Evolutionary conservation across 1,140 invertebrate species (phyloP).

Genomic region (Caenorhabditis brenneri): DNA sequence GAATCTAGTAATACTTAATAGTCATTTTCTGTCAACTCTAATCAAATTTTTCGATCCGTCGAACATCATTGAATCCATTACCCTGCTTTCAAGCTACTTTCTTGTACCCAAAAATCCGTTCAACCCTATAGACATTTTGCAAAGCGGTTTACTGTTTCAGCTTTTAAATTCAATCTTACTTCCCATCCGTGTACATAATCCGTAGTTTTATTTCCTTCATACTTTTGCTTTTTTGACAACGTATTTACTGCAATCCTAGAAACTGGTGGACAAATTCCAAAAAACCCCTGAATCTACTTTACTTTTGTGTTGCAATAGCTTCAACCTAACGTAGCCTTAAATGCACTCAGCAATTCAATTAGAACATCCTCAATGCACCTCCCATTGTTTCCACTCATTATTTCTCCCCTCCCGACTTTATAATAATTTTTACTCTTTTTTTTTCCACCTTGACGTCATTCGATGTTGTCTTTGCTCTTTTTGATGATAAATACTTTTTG

Average conservation of each 20-base stretch:
- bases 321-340: constrained; percentile 34
- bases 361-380: not conserved
- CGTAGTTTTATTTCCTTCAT: not conserved
- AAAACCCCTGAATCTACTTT: constrained; percentile 22
- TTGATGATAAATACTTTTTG: constrained; percentile 8
- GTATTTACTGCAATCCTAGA: constrained; percentile 29
- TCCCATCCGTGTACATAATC: constrained; percentile 13
- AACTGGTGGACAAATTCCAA: constrained; percentile 12
- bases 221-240: not conserved
- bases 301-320: constrained; percentile 35
- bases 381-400: not conserved
- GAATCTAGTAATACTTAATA: constrained; percentile 3
- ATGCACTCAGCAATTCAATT: constrained; percentile 15
- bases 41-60: not conserved
- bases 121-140: not conserved
- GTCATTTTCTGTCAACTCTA: not conserved
- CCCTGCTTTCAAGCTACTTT: too few species aligned
- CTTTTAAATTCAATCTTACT: not conserved
- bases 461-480: not conserved
- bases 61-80: not conserved
- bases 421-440: not conserved
- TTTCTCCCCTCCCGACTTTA: not conserved
- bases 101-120: not conserved
- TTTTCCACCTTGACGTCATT: constrained; percentile 27
- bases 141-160: not conserved